Evolutionary conservation across 53 echinoderm and acorn worm species (phyloP), one percentile per base, ranked within the genome.

Genomic region (Henricia sp.): DNA sequence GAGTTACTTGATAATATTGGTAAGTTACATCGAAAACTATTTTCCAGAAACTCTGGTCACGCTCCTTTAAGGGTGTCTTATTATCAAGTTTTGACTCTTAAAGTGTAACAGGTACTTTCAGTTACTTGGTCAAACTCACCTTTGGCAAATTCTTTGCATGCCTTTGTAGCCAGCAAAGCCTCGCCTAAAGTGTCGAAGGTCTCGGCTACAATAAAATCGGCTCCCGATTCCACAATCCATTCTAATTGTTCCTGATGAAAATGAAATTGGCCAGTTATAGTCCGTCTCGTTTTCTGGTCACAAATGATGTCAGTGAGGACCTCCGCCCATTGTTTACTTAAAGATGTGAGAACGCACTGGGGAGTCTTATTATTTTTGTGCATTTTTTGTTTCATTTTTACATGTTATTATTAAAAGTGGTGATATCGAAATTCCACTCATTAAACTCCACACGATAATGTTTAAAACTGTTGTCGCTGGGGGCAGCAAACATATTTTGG

Each of bases 161-260:
- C 92, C 32, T 92, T 55, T 1, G 69, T 23, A 19, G 97, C 92
- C 33, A 94, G 26, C 69, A 92, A 44, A 26, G 97, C 97, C 60
- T 97, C 97, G 2, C 72, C 92, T 1, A 90, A 52, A 16, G 72
- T 42, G 1, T 30, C 68, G 35, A 88, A 87, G 1, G 94, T 97
- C 55, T 97, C 97, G 6, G 71, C 94, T 10, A 97, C 88, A 53
- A 97, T 94, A 38, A 82, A 97, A 40, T 97, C 97, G 8, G 90
- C 97, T 1, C 86, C 90, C 4, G 85, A 70, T 3, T 97, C 97
- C 19, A 90, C 86, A 1, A 89, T 89, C 97, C 97, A 97, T 68
- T 94, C 87, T 0, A 94, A 68, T 59, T 97, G 97, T 28, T 94
- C 97, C 94, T 94, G 37, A 6, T 25, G n/a, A n/a, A 3, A 9